Conservation (phyloP, 2,888 invertebrate genomes). For the Xylocampa areola region DNA sequence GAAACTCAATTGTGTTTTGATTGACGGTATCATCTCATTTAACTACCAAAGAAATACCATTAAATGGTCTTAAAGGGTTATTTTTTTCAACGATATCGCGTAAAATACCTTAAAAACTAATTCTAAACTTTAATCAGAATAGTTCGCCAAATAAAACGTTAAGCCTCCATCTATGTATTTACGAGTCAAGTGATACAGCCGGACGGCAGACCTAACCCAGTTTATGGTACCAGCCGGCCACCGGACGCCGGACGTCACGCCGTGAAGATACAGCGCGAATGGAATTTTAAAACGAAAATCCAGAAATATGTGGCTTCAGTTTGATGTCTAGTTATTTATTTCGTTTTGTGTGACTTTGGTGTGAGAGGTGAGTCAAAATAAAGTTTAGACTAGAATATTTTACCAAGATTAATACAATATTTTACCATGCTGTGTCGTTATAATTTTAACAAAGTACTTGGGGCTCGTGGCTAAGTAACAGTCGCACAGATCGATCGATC, state of each 20-base stretch:
- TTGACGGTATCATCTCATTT: too few species aligned
- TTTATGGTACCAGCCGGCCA: constrained; percentile 52
- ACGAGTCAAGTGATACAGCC: constrained; percentile 63
- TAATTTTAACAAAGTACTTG: too few species aligned
- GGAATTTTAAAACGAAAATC: constrained; percentile 32
- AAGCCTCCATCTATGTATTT: constrained; percentile 64
- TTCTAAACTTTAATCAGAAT: constrained; percentile 43
- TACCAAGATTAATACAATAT: too few species aligned
- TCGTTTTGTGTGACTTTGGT: neutral
- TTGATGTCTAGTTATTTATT: constrained; percentile 1
- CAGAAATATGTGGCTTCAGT: constrained; percentile 7
- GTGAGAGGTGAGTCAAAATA: too few species aligned
- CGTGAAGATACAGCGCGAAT: constrained; percentile 18
- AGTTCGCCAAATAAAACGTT: constrained; percentile 55
- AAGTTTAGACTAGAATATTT: too few species aligned
- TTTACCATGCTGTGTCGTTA: too few species aligned
- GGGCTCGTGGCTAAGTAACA: too few species aligned
- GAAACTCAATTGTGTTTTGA: too few species aligned
- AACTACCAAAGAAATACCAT: too few species aligned
- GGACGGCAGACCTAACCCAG: constrained; percentile 44
- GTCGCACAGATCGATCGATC: too few species aligned
- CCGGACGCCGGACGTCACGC: constrained; percentile 2
- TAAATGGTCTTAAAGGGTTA: too few species aligned
- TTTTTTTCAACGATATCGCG: too few species aligned
- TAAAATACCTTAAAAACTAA: neutral